A percentile compares a stretch with the other conserved stretches of the same genome.
These are phyloP conservation scores for Paedocypris sp. DNA, from an alignment of 2,113 vertebrate genomes.

Conservation along the genomic window DNA sequence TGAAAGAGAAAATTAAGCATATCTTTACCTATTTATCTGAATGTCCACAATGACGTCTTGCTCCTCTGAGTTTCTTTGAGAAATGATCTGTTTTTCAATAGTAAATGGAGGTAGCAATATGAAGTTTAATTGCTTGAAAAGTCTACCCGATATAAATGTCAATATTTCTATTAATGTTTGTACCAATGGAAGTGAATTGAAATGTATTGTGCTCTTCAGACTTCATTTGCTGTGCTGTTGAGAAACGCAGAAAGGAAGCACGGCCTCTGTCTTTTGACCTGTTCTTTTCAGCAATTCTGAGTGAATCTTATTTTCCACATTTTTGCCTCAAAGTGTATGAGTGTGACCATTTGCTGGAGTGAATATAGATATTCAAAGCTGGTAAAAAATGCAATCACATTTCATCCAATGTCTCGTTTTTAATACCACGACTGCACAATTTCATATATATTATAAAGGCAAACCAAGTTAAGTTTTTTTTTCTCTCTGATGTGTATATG, in stretches of 20 bases:
- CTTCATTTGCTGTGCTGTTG: background rate
- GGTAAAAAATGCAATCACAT: background rate
- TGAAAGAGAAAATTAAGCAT: background rate
- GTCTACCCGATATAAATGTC: background rate
- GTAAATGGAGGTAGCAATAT: background rate
- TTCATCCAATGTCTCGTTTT: conserved; percentile 4
- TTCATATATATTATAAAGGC: conserved; percentile 1
- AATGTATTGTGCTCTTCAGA: background rate
- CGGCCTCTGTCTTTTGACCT: background rate
- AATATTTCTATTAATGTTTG: conserved; percentile 4
- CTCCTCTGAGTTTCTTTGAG: background rate
- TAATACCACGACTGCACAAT: background rate
- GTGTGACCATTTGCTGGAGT: background rate
- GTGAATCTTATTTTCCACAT: background rate
- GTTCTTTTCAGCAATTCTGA: background rate
- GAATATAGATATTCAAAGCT: background rate
- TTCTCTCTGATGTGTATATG: background rate
- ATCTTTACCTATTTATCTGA: background rate
- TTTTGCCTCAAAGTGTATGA: background rate
- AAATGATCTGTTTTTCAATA: background rate
- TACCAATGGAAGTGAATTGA: background rate
- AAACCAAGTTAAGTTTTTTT: background rate
- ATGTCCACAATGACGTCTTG: too few relatives aligned
- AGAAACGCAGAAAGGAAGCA: background rate
- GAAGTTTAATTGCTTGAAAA: conserved; percentile 5